Evolutionary conservation across 2,113 vertebrate species (phyloP), one percentile per base, ranked within the genome.

Genomic region (Forbesichthys papilliferus): DNA sequence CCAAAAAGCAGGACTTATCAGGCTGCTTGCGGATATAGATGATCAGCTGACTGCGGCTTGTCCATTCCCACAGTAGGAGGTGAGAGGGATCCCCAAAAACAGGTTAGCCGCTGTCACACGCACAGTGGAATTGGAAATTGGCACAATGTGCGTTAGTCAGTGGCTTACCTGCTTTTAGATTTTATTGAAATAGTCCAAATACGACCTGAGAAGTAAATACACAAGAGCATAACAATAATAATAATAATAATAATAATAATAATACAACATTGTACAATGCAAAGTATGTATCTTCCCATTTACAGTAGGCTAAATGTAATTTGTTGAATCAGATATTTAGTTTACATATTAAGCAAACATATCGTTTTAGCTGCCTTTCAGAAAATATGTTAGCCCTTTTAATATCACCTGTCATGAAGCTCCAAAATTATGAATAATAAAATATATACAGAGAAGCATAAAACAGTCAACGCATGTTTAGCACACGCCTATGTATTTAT

Each of bases 21-120:
- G 34, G 7, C 13, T 61, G 68, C 73, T 52, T 62, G 66, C 20
- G 59, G 56, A 48, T 12, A 33, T 49, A 33, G 20, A 79, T 56
- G 58, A 77, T 66, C 68, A 33, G 80, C 84, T 80, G 57, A 64
- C 54, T 75, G 60, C 10, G 62, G 68, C 66, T 73, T 56, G 59
- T 63, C 66, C 72, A 13, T 71, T 69, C 59, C 46, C 62, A 33
- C 14, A 48, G 14, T 9, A 53, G 9, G 27, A 59, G 20, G 48
- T 53, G 72, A 68, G 16, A 69, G 91, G 90, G 86, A 82, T 89
- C 95, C 94, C 96, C 93, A 98, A 95, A 95, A 93, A 91, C 96
- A 95, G 95, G 95, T 98, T 98, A 98, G 97, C 97, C 97, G 97
- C 97, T 99, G 97, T 99, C 97, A 98, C 97, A 98, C 97, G 97